Base-by-base conservation (phyloP, 37 sponge, comb jelly and placozoan genomes). In the Geodia barretti region DNA sequence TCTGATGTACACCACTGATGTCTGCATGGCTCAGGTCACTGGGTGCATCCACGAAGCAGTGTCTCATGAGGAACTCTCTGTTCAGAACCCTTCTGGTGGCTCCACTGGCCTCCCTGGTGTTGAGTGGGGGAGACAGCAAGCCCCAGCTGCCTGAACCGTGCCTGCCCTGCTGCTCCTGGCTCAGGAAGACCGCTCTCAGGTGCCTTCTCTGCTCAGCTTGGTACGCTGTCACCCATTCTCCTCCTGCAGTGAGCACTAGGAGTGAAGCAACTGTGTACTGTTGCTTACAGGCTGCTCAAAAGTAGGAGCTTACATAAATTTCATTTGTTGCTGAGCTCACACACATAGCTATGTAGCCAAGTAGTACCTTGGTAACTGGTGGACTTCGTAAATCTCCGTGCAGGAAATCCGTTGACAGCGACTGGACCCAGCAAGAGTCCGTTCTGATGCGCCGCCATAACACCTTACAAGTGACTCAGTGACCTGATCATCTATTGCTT, bases 181-280 rank as follows among this genome's bases (percentile, higher is more conserved):
- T 70, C 19, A 36, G 39, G 32, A 85, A 28, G 17, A 78, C 76
- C 21, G 87, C 84, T n/a, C 60, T 82, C 21, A 93, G 68, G 3
- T 64, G 70, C 17, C 59, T 89, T 39, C 39, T 86, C 80, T 93
- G 91, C 34, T 86, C 88, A 21, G 84, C 91, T 35, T 79, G 85
- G 63, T 89, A 93, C 0, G 94, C 91, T 41, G 83, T 70, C n/a
- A 89, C 62, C 94, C 94, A 93, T 62, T 89, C 91, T 11, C 94
- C 94, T 24, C 93, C 79, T 59, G 32, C 54, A 64, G 41, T 36
- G 25, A 36, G 39, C 8, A 60, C 54, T 8, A 60, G 26, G 23
- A n/a, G n/a, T n/a, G n/a, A 0, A 66, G 11, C 20, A 17, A 25
- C 1, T 4, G 3, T 24, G 33, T 66, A n/a, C n/a, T n/a, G n/a